Conservation (phyloP, 2,888 invertebrate genomes). For the Plagodis dolabraria region DNA sequence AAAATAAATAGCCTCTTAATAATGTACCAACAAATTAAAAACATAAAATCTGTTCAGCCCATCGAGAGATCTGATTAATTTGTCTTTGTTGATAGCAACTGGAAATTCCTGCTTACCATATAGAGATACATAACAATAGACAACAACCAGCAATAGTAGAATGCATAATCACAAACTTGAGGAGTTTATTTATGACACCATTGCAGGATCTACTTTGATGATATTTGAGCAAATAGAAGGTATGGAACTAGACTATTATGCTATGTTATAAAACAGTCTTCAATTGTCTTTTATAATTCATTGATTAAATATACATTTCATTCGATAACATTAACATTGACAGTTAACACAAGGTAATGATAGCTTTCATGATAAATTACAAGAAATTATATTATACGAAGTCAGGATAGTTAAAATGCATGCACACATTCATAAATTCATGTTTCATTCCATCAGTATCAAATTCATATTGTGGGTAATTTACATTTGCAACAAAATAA, state of each 20-base stretch:
- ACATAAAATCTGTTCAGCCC: no score
- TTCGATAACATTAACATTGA: constrained; percentile 5
- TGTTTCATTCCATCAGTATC: constrained; percentile 25
- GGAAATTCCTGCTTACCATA: no score
- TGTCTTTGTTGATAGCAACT: no score
- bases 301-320: constrained; percentile 34
- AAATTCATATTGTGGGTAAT: constrained; percentile 13
- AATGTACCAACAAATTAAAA: no score
- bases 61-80: no score
- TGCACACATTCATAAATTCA: constrained; percentile 23
- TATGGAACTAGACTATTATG: constrained; percentile 41
- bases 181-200: constrained; percentile 36
- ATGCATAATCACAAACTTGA: neutral
- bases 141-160: no score
- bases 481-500: constrained; percentile 43
- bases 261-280: constrained; percentile 67
- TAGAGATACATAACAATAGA: no score
- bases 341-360: constrained; percentile 4
- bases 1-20: constrained; percentile 14
- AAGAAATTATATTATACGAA: constrained; percentile 10
- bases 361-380: constrained; percentile 13
- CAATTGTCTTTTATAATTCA: constrained; percentile 64
- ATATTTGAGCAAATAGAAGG: constrained; percentile 54
- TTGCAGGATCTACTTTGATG: constrained; percentile 53
- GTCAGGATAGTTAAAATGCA: constrained; percentile 45